Percentiles rank a stretch among this genome's conserved stretches.
Evolutionary conservation across 2,797 vertebrate species (phyloP).

Genomic region (Sciaenops ocellatus): DNA sequence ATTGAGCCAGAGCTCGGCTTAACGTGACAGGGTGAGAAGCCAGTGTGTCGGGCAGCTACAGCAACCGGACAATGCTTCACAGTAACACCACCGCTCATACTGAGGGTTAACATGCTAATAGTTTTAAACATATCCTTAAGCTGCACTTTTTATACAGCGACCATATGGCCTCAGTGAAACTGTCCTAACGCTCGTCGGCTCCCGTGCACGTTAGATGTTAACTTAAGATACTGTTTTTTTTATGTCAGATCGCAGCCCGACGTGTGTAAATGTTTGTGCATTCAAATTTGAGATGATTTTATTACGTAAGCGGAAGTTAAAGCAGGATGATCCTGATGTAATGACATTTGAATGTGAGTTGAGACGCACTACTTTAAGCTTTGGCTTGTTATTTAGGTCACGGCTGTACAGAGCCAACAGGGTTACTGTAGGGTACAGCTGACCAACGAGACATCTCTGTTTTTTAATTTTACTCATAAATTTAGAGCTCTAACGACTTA

Average conservation of each 20-base stretch:
- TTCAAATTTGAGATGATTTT: constrained; percentile 60
- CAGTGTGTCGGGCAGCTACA: constrained; percentile 12
- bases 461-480: not conserved
- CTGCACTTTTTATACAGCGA: constrained; percentile 47
- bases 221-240: constrained; percentile 16
- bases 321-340: constrained; percentile 80
- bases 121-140: constrained; percentile 62
- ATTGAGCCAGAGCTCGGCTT: constrained; percentile 53
- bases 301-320: constrained; percentile 73
- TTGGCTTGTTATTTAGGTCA: constrained; percentile 81
- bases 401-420: constrained; percentile 53
- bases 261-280: not conserved
- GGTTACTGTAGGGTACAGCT: constrained; percentile 68
- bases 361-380: constrained; percentile 75
- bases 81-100: constrained; percentile 60
- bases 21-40: constrained; percentile 41
- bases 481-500: not conserved
- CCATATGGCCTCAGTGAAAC: constrained; percentile 60
- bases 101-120: constrained; percentile 66
- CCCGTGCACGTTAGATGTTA: not conserved
- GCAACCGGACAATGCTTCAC: constrained; percentile 13
- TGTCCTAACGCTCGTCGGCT: constrained; percentile 3
- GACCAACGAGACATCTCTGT: constrained; percentile 34
- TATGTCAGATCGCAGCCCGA: constrained; percentile 1
- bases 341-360: constrained; percentile 78